A percentile compares a stretch with the other conserved stretches of the same genome.
phyloP scores from a whole-genome alignment of 2,888 invertebrate genomes.

The Coelopa pilipes region DNA sequence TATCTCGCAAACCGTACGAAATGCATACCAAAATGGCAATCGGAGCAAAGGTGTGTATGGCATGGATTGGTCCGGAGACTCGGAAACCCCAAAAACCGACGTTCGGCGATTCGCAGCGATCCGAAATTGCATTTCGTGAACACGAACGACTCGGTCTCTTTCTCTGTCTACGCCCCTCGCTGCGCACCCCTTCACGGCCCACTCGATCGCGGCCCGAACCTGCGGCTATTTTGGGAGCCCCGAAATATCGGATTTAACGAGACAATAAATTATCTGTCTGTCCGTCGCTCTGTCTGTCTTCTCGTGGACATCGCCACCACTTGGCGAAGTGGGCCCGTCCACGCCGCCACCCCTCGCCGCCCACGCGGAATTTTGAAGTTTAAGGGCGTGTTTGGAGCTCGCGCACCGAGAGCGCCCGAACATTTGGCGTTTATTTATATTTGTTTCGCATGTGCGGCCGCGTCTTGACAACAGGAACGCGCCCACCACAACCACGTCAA shows the following conservation, averaged over 20 bases:
- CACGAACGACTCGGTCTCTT: not conserved
- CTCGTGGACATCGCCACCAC: not conserved
- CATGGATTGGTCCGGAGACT: too few relatives aligned
- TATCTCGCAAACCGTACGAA: constrained; percentile 36
- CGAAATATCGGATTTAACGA: not conserved
- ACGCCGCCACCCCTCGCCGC: not conserved
- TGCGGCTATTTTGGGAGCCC: too few relatives aligned
- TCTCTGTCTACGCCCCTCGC: not conserved
- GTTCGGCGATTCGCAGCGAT: not conserved
- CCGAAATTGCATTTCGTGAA: not conserved
- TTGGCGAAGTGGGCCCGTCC: too few relatives aligned
- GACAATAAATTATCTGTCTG: not conserved
- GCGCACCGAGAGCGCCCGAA: too few relatives aligned
- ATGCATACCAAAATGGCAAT: constrained; percentile 64
- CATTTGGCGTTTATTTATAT: not conserved
- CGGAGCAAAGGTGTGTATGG: constrained; percentile 57
- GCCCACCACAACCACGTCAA: constrained; percentile 3
- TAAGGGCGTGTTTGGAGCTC: constrained; percentile 6
- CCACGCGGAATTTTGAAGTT: constrained; percentile 22
- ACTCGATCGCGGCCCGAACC: not conserved
- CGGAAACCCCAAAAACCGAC: too few relatives aligned
- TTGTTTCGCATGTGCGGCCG: constrained; percentile 3
- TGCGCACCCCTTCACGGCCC: not conserved
- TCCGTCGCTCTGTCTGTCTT: constrained; percentile 7
- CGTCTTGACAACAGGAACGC: constrained; percentile 28